These are phyloP conservation scores for Aplocera efformata DNA, from an alignment of 2,888 invertebrate genomes.

Conservation along the genomic window DNA sequence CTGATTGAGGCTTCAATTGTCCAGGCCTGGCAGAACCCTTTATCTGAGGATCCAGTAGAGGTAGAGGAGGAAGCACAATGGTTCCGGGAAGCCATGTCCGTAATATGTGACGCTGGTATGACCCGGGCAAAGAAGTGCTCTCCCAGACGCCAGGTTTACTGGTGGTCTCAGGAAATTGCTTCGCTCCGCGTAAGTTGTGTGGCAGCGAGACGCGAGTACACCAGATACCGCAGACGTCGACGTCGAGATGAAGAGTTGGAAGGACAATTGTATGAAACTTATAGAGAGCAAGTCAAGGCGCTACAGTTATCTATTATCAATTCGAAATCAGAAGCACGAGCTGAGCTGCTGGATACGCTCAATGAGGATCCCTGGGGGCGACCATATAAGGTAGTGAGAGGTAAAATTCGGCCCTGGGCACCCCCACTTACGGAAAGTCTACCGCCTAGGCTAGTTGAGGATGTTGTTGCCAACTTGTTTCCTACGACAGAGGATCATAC, in stretches of 20 bases:
- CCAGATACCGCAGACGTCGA: slow-evolving; percentile 1
- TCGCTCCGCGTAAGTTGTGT: neutral
- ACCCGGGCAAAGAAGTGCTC: neutral
- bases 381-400: slow-evolving; percentile 4
- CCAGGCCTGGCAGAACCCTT: slow-evolving; percentile 1
- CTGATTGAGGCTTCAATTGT: slow-evolving; percentile 2
- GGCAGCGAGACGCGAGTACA: slow-evolving; percentile 3
- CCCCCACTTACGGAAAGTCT: slow-evolving; percentile 8
- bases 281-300: neutral
- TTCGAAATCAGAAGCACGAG: neutral
- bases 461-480: neutral
- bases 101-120: slow-evolving; percentile 4
- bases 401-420: slow-evolving; percentile 6
- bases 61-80: slow-evolving; percentile 4
- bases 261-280: neutral
- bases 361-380: slow-evolving; percentile 2
- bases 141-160: slow-evolving; percentile 2
- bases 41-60: neutral
- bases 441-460: neutral
- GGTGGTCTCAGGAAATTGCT: slow-evolving; percentile 9
- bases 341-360: neutral
- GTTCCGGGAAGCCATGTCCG: slow-evolving; percentile 1
- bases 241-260: neutral
- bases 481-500: too few relatives aligned
- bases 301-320: neutral